These are phyloP conservation scores for Asobara japonica DNA, from an alignment of 1,140 invertebrate species.

Conservation along the genomic window DNA sequence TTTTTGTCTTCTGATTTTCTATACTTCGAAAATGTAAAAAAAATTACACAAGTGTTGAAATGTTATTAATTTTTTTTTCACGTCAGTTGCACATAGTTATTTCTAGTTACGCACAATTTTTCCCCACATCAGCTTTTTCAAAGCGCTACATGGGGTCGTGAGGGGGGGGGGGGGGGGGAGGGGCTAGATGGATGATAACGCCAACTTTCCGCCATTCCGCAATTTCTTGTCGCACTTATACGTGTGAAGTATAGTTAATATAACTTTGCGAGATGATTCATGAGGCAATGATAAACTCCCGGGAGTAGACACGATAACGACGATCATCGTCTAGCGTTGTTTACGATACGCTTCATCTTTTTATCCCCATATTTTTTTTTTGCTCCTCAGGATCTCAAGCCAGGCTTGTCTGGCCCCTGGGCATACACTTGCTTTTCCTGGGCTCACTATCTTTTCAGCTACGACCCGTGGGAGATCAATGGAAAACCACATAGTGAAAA, in stretches of 20 bases:
- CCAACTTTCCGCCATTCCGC: not conserved
- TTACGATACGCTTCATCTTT: not conserved
- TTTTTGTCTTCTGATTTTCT: too few relatives aligned
- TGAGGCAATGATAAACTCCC: constrained; percentile 3
- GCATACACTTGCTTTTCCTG: not conserved
- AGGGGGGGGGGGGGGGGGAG: too few relatives aligned
- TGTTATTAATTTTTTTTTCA: too few relatives aligned
- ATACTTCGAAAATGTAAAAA: too few relatives aligned
- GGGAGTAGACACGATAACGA: not conserved
- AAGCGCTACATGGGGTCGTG: too few relatives aligned
- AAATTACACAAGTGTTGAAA: too few relatives aligned
- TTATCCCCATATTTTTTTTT: not conserved
- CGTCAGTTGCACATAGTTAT: too few relatives aligned
- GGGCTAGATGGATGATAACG: not conserved
- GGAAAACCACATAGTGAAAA: not conserved
- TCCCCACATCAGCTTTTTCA: too few relatives aligned
- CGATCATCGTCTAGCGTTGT: not conserved
- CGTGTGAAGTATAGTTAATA: constrained; percentile 1
- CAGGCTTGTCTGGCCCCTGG: not conserved
- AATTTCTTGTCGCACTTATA: not conserved
- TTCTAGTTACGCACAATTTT: too few relatives aligned
- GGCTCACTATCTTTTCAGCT: not conserved
- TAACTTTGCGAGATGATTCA: not conserved
- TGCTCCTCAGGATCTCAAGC: not conserved
- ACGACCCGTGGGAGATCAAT: not conserved